A percentile compares a stretch with the other conserved stretches of the same genome.
phyloP scores from a whole-genome alignment of 2,797 vertebrate genomes.

The Anas bernieri region DNA sequence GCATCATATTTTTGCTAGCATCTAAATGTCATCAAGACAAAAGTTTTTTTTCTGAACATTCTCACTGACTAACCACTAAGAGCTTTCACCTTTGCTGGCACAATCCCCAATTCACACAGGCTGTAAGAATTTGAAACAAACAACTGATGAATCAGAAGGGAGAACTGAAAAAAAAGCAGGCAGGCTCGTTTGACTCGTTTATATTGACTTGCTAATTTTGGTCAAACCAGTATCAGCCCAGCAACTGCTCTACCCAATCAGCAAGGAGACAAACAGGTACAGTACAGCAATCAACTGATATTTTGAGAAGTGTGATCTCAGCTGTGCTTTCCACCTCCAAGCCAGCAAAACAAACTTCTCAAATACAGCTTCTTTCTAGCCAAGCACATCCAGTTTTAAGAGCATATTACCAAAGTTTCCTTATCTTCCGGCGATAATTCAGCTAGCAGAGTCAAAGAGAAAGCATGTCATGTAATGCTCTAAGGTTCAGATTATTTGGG shows the following conservation, averaged over 20 bases:
- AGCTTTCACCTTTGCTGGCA: slow-evolving; percentile 57
- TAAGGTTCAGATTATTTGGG: not conserved
- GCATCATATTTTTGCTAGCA: not conserved
- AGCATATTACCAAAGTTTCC: not conserved
- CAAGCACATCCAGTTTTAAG: slow-evolving; percentile 31
- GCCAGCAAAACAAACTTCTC: slow-evolving; percentile 59
- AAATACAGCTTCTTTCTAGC: slow-evolving; percentile 42
- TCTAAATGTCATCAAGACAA: slow-evolving; percentile 34
- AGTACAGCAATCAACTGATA: slow-evolving; percentile 44
- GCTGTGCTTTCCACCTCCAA: slow-evolving; percentile 35
- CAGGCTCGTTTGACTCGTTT: slow-evolving; percentile 70
- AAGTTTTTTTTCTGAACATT: not conserved
- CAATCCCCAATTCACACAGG: slow-evolving; percentile 31
- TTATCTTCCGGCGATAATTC: slow-evolving; percentile 26
- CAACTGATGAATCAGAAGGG: slow-evolving; percentile 66
- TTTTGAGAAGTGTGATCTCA: slow-evolving; percentile 53
- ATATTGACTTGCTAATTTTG: slow-evolving; percentile 71
- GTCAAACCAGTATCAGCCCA: slow-evolving; percentile 66
- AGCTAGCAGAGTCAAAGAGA: not conserved
- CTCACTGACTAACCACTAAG: slow-evolving; percentile 48
- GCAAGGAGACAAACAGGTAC: slow-evolving; percentile 62
- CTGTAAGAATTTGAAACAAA: slow-evolving; percentile 64
- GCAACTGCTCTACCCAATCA: slow-evolving; percentile 66
- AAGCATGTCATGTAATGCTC: not conserved
- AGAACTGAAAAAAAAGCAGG: slow-evolving; percentile 55